Conservation (phyloP, 2,113 vertebrate genomes). For the Anthoscopus minutus region DNA sequence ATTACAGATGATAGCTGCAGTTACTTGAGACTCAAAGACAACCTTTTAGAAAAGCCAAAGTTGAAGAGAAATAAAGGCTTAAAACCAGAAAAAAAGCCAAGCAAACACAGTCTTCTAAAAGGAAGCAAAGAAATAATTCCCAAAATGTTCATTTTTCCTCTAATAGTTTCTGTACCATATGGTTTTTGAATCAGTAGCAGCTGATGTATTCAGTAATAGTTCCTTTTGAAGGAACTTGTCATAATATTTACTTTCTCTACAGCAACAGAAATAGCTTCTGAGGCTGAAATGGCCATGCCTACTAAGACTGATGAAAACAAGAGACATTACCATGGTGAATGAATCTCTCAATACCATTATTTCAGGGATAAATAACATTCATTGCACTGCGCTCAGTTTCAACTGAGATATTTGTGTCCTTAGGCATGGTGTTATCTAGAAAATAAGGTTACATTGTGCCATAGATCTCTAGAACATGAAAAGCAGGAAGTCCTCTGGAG, state of each 20-base stretch:
- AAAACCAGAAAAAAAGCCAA: neutral
- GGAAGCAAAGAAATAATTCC: neutral
- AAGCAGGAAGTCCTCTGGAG: neutral
- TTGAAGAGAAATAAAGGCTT: neutral
- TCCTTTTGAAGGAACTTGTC: slow-evolving; percentile 36
- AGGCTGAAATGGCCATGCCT: neutral
- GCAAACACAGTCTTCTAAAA: neutral
- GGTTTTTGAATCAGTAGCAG: slow-evolving; percentile 25
- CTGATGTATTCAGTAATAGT: slow-evolving; percentile 1
- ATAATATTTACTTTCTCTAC: slow-evolving; percentile 45
- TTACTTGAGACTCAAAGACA: neutral
- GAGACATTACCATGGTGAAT: neutral
- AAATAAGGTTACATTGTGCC: neutral
- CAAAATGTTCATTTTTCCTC: neutral
- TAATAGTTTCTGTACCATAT: neutral
- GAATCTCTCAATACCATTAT: neutral
- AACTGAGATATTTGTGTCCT: neutral
- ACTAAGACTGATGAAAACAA: neutral
- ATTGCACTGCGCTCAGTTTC: neutral
- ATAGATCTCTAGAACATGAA: neutral
- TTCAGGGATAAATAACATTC: neutral
- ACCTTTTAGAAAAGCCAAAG: neutral
- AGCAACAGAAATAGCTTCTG: slow-evolving; percentile 37
- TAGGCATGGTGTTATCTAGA: neutral
- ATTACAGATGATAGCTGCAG: neutral